Base-by-base conservation (phyloP, 2,797 vertebrate species). In the Intellagama lesueurii region DNA sequence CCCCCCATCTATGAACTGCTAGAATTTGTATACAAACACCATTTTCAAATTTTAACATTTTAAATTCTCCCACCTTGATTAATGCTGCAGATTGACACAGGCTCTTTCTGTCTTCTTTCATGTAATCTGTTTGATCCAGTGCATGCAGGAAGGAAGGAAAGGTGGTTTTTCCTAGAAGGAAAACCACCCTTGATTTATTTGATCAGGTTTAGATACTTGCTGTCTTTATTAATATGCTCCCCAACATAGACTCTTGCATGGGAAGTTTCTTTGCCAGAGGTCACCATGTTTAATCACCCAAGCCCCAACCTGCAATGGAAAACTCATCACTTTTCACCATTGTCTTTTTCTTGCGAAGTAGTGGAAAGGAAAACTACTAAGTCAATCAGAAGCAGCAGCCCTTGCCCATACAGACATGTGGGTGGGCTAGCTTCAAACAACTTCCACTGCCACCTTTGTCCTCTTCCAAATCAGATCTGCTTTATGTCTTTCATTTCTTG, bases 341-440 rank as follows among this genome's bases (percentile, higher is more conserved):
- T 49, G 28, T 49, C n/a, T 72, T n/a, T 14, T 30, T 11, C 26
- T 12, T 17, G n/a, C 24, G n/a, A 47, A 83, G 35, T n/a, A 26
- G 1, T 17, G 26, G 64, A 68, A 44, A 69, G 16, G 16, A 69
- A n/a, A 40, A 83, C 0, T 83, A 19, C 64, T 40, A 83, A 17
- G 26, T 28, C 26, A 78, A 30, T 64, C 60, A 19, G 12, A 64
- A 19, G 30, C 52, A 82, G 26, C 40, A 83, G 16, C 11, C 66
- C 40, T 30, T 14, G 40, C 32, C 78, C 11, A 16, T 30, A 28
- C 22, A 32, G 28, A 47, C 4, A n/a, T 30, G 16, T 32, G 22
- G 5, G 14, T 79, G 47, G 22, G 12, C 14, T 5, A 44, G 4
- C 0, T 56, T 28, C 22, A 17, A 0, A 0, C 35, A 35, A 26